phyloP scores from a whole-genome alignment of 2,113 vertebrate genomes.

The Meleagris gallopavo region DNA sequence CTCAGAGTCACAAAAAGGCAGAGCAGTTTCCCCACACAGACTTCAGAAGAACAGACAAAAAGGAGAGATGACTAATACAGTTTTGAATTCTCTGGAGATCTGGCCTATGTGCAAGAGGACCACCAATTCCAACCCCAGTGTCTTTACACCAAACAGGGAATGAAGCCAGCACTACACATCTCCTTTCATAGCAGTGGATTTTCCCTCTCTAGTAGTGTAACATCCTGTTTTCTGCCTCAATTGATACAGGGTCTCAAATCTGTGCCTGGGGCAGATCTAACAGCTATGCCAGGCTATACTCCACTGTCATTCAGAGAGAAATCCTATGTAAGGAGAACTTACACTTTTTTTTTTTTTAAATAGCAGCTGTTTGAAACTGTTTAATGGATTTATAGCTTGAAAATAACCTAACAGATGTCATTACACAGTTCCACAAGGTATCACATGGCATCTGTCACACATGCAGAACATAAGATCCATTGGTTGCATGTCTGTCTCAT shows the following conservation, averaged over 20 bases:
- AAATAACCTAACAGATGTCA: constrained; percentile 59
- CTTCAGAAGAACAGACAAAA: background rate
- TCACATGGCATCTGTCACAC: constrained; percentile 41
- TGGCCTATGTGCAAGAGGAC: background rate
- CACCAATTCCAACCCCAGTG: background rate
- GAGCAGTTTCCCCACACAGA: background rate
- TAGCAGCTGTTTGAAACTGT: constrained; percentile 44
- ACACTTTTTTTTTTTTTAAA: background rate
- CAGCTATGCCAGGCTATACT: background rate
- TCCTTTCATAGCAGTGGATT: background rate
- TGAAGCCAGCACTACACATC: background rate
- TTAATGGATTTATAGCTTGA: constrained; percentile 15
- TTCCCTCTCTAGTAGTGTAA: background rate
- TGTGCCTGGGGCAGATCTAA: background rate
- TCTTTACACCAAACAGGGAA: background rate
- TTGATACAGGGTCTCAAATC: background rate
- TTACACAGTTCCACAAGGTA: constrained; percentile 3
- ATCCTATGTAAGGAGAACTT: background rate
- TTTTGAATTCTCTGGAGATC: background rate
- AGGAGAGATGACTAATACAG: background rate
- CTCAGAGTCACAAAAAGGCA: background rate
- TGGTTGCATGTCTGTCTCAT: background rate
- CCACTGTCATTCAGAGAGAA: background rate
- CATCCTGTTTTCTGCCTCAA: background rate
- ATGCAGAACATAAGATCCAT: background rate